Percentiles rank a stretch among this genome's conserved stretches.
Conservation (phyloP, 2,113 vertebrate genomes). For the Nothoprocta pentlandii region DNA sequence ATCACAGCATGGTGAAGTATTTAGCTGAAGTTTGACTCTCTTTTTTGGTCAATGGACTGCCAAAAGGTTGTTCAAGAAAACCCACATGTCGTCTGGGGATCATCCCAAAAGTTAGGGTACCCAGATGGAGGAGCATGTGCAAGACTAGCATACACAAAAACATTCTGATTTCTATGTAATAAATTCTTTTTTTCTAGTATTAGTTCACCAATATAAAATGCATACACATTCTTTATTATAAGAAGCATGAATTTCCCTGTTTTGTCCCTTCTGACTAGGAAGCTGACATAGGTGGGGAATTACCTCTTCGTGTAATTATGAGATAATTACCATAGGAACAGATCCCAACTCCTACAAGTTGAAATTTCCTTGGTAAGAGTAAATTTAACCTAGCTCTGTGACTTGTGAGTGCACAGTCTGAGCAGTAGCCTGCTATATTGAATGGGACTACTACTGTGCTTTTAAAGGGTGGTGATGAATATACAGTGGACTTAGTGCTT, state of each 20-base stretch:
- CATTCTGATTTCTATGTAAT: neutral
- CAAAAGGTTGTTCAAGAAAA: constrained; percentile 21
- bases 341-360: accelerated
- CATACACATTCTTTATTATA: neutral
- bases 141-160: constrained; percentile 6
- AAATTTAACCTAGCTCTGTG: neutral
- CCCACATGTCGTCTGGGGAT: neutral
- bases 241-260: neutral
- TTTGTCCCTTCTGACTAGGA: neutral
- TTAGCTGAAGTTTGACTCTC: neutral
- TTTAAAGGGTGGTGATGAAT: neutral
- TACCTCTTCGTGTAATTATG: neutral
- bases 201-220: neutral
- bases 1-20: neutral
- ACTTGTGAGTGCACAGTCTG: neutral
- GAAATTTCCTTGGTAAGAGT: neutral
- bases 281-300: neutral
- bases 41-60: constrained; percentile 14
- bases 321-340: neutral
- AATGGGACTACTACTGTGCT: neutral
- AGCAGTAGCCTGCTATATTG: accelerated
- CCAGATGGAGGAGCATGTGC: constrained; percentile 48
- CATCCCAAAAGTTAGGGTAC: constrained; percentile 16
- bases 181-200: neutral
- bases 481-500: neutral